phyloP scores from a whole-genome alignment of 1,140 invertebrate genomes.

The Charaxes varanes region DNA sequence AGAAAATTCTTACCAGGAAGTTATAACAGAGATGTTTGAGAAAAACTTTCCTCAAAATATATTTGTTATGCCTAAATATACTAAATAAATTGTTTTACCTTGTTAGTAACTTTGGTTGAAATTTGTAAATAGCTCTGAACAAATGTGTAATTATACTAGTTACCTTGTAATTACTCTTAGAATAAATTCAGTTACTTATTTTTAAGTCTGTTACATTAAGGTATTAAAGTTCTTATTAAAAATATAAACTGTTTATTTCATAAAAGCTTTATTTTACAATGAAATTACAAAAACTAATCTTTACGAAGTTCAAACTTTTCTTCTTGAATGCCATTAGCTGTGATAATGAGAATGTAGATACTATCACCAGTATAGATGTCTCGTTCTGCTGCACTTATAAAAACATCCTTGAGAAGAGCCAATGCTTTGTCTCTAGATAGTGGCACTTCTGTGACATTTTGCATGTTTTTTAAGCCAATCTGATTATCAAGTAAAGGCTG shows the following conservation, averaged over 20 bases:
- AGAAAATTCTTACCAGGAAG: slow-evolving; percentile 55
- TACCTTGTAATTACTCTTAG: slow-evolving; percentile 57
- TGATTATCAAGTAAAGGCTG: slow-evolving; percentile 93
- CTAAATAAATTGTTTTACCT: slow-evolving; percentile 48
- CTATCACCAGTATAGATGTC: slow-evolving; percentile 98
- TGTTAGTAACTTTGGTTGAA: slow-evolving; percentile 26
- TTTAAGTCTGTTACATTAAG: slow-evolving; percentile 23
- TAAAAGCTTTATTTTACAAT: slow-evolving; percentile 35
- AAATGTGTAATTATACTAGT: slow-evolving; percentile 60
- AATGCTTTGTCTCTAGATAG: slow-evolving; percentile 88
- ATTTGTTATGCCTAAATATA: slow-evolving; percentile 72
- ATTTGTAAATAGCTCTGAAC: slow-evolving; percentile 60
- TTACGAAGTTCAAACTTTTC: slow-evolving; percentile 83
- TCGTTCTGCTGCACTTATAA: slow-evolving; percentile 96
- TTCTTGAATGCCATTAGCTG: slow-evolving; percentile 88
- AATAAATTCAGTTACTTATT: slow-evolving; percentile 65
- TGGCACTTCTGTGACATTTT: slow-evolving; percentile 74
- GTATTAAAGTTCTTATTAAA: slow-evolving; percentile 20
- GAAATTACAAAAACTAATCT: slow-evolving; percentile 76
- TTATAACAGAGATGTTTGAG: slow-evolving; percentile 60
- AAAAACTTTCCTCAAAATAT: slow-evolving; percentile 65
- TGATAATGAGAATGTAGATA: slow-evolving; percentile 92
- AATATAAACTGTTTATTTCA: slow-evolving; percentile 16
- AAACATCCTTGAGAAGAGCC: slow-evolving; percentile 93
- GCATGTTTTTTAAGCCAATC: slow-evolving; percentile 92